Base-by-base conservation (phyloP, 2,888 invertebrate genomes). In the Bombylius major region DNA sequence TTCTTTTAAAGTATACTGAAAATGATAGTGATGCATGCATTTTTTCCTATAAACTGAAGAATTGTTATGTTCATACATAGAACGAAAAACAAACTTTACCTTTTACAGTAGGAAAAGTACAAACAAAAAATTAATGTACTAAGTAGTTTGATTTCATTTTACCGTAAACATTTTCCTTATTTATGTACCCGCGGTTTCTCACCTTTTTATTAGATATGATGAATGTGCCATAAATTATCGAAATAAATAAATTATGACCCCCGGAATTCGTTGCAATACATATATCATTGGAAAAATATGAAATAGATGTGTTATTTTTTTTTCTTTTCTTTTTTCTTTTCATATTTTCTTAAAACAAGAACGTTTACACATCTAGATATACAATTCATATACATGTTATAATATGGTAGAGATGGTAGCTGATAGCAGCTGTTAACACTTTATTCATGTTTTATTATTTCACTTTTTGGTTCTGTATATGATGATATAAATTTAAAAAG, bases 221-320 rank as follows among this genome's bases (percentile, higher is more conserved):
- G 66, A 67, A 71, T 67, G 67, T 60, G 66, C 70, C 64, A 70
- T 71, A 70, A 71, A 70, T 70, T 69, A 69, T 70, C 67, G 65
- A 67, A 69, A 69, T 69, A 69, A 69, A 70, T 68, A 68, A 68
- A 66, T 69, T 69, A 70, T 69, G 65, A 63, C 64, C 64, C 55
- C 57, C 48, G 51, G 53, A 49, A 54, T 52, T 54, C 54, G 47
- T 50, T 50, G 49, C 49, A 34, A 23, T 23, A 23, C 23, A 23
- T 23, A 23, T 23, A 23, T 23, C 23, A 23, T 23, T 23, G 23
- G 23, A 23, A 23, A 23, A 23, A 23, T 23, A 23, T 23, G 3
- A 23, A 23, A 23, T 23, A 23, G 23, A 23, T 23, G 23, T 23
- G 23, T 23, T 23, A 1, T 23, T 1, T 23, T 23, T 23, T 23